These are phyloP conservation scores for Invenusta paracnida DNA, from an alignment of 2,888 invertebrate genomes.

Conservation along the genomic window DNA sequence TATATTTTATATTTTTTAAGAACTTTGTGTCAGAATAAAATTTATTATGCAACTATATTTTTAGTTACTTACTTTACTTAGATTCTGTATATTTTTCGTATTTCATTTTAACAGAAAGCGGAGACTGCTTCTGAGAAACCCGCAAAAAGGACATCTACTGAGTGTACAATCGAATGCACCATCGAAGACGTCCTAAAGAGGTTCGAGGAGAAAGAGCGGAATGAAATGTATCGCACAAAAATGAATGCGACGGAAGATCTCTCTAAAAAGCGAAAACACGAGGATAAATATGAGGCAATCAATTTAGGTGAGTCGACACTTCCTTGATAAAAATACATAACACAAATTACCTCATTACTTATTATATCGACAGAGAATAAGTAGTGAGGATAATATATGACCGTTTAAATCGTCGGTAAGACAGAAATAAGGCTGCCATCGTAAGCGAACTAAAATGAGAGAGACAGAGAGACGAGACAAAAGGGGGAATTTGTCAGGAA, in stretches of 20 bases:
- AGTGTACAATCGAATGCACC: conserved; percentile 37
- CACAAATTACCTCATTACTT: conserved; percentile 16
- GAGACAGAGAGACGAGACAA: too few species aligned
- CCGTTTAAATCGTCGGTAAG: not conserved
- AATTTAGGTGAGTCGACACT: not conserved
- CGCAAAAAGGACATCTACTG: not conserved
- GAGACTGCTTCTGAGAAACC: not conserved
- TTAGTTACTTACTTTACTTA: too few species aligned
- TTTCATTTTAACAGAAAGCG: too few species aligned
- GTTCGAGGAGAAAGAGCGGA: not conserved
- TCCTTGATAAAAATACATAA: not conserved
- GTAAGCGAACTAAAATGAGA: too few species aligned
- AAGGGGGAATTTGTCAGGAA: not conserved
- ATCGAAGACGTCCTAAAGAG: conserved; percentile 37
- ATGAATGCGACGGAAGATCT: not conserved
- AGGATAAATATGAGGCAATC: not conserved
- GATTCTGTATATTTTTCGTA: too few species aligned
- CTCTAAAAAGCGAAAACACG: conserved; percentile 15
- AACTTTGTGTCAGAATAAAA: too few species aligned
- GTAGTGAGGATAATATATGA: not conserved
- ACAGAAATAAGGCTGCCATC: too few species aligned
- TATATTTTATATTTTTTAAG: too few species aligned
- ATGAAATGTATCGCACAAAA: not conserved
- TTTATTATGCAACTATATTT: too few species aligned
- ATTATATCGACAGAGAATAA: not conserved